Conservation (phyloP, 2,797 vertebrate species). For the Sebastes aleutianus region DNA sequence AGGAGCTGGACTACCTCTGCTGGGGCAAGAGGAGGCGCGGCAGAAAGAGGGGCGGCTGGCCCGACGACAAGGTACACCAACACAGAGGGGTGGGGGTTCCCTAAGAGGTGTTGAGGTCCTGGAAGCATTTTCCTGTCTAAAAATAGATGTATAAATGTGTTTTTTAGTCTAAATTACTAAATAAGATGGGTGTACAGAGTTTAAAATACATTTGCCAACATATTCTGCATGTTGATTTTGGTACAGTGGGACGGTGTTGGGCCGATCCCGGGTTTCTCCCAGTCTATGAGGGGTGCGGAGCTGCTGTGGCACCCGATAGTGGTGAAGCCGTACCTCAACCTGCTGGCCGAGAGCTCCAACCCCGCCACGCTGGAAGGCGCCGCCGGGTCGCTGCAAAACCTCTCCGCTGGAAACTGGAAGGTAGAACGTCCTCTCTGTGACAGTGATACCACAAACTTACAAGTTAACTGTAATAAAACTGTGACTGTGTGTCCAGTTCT, state of each 20-base stretch:
- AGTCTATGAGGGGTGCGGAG: constrained; percentile 92
- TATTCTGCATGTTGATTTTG: not conserved
- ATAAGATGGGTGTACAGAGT: not conserved
- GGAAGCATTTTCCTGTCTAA: fast-evolving
- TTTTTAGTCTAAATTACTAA: not conserved
- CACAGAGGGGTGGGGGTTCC: fast-evolving
- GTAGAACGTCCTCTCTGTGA: constrained; percentile 58
- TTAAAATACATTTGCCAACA: not conserved
- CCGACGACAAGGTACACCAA: constrained; percentile 89
- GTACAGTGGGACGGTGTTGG: constrained; percentile 94
- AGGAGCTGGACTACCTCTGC: constrained; percentile 95
- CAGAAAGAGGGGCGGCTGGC: constrained; percentile 90
- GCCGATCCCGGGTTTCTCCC: constrained; percentile 92
- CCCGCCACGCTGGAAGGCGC: constrained; percentile 96
- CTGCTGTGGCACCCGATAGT: constrained; percentile 97
- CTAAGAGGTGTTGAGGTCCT: too few species aligned
- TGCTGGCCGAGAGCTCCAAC: constrained; percentile 97
- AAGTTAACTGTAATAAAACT: not conserved
- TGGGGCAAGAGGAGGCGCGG: constrained; percentile 94
- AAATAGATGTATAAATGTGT: not conserved
- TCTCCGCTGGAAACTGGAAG: constrained; percentile 98
- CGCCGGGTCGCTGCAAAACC: constrained; percentile 95
- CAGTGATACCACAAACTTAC: too few species aligned
- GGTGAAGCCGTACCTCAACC: constrained; percentile 96
- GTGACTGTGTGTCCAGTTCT: constrained; percentile 82